These are phyloP conservation scores for Festucalex cinctus DNA, from an alignment of 2,113 vertebrate species.

Conservation along the genomic window DNA sequence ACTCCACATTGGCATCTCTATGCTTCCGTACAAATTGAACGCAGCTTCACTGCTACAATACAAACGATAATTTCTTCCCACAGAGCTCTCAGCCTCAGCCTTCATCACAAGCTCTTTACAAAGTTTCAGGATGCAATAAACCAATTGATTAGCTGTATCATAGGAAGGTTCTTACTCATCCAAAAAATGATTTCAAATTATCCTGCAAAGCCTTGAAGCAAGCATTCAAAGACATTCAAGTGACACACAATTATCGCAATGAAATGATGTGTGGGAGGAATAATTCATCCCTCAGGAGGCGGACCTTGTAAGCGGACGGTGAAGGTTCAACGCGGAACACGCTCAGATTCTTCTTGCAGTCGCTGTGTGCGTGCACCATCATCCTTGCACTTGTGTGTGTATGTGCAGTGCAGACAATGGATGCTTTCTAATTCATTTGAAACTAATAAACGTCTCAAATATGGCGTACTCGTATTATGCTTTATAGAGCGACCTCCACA, in stretches of 20 bases:
- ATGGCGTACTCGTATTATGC: background rate
- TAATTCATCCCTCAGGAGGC: background rate
- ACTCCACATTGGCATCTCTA: too few relatives aligned
- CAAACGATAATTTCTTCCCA: background rate
- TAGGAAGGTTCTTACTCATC: background rate
- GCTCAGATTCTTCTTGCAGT: too few relatives aligned
- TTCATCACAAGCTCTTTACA: background rate
- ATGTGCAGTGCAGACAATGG: background rate
- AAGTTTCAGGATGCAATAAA: background rate
- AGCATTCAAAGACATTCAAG: background rate
- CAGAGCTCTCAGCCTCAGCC: background rate
- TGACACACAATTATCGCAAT: background rate
- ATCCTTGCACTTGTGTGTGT: too few relatives aligned
- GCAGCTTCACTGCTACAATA: background rate
- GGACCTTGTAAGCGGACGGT: background rate
- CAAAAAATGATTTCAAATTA: background rate
- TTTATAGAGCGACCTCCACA: too few relatives aligned
- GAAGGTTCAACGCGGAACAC: background rate
- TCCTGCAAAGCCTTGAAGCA: background rate
- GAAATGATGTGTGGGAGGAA: background rate
- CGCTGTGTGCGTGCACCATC: too few relatives aligned
- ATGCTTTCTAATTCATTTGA: background rate
- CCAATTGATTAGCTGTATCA: background rate
- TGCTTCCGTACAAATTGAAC: background rate
- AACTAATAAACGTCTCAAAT: background rate